phyloP scores from a whole-genome alignment of 2,888 invertebrate genomes.

The Drosophila falleni region DNA sequence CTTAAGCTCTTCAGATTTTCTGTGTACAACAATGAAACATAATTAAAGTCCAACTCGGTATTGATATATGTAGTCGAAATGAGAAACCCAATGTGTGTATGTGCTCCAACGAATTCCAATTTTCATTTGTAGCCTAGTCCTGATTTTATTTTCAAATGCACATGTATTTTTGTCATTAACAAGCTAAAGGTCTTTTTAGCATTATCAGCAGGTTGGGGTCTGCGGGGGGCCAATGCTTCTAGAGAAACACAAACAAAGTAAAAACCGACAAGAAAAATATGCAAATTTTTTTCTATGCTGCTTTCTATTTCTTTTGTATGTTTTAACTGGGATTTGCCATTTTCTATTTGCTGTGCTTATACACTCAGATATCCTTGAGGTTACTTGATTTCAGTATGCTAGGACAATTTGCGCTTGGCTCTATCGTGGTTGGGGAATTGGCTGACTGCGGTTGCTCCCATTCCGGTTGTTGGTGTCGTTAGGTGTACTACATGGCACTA shows the following conservation, averaged over 20 bases:
- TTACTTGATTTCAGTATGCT: constrained; percentile 23
- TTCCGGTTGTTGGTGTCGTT: constrained; percentile 32
- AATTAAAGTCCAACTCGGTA: constrained; percentile 11
- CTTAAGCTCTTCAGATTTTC: neutral
- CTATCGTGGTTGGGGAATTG: constrained; percentile 25
- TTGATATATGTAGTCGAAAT: constrained; percentile 25
- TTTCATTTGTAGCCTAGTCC: constrained; percentile 41
- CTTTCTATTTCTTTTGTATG: constrained; percentile 48
- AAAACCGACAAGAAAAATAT: constrained; percentile 56
- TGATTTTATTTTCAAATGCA: constrained; percentile 33
- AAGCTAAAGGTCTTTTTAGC: constrained; percentile 63
- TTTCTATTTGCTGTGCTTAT: constrained; percentile 40
- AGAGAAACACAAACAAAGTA: constrained; percentile 33
- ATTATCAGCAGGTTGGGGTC: constrained; percentile 39
- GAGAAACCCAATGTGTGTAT: neutral
- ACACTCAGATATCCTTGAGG: constrained; percentile 18
- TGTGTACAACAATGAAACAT: neutral
- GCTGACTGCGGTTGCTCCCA: constrained; percentile 22
- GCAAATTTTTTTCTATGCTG: constrained; percentile 59
- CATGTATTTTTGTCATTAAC: constrained; percentile 67
- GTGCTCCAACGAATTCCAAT: constrained; percentile 20
- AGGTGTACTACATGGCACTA: constrained; percentile 50
- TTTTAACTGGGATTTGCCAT: constrained; percentile 55
- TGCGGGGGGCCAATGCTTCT: constrained; percentile 26
- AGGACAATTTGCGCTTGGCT: constrained; percentile 48